Conservation (phyloP, 2,797 vertebrate genomes). For the Pipistrellus kuhlii region DNA sequence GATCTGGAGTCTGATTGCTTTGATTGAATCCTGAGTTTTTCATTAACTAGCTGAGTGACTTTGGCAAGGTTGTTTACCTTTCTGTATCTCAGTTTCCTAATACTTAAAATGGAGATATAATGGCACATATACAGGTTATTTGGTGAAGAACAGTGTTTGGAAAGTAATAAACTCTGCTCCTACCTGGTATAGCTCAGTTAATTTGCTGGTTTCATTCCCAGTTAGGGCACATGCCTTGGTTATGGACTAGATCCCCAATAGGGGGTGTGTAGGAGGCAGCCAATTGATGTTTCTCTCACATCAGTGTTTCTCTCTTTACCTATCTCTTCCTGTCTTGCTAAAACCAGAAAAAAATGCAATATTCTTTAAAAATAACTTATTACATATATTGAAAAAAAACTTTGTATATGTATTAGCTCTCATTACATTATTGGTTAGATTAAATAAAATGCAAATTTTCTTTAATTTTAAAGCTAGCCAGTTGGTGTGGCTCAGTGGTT, state of each 20-base stretch:
- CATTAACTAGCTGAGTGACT: not conserved
- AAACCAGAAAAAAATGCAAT: not conserved
- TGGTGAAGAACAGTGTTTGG: not conserved
- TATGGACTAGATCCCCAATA: not conserved
- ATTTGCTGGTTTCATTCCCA: not conserved
- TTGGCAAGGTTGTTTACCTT: not conserved
- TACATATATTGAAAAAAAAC: not conserved
- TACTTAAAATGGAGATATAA: slow-evolving; percentile 27
- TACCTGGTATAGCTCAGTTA: not conserved
- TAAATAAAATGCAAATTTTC: not conserved
- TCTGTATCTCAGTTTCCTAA: not conserved
- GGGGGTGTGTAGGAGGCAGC: not conserved
- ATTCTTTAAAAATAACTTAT: not conserved
- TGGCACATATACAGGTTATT: not conserved
- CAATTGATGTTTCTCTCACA: not conserved
- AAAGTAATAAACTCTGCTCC: not conserved
- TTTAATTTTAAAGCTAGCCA: slow-evolving; percentile 15
- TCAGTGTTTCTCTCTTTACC: not conserved
- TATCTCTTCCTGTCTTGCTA: not conserved
- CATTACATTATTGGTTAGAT: not conserved
- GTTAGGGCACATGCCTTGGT: not conserved
- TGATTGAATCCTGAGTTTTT: not conserved
- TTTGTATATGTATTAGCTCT: not conserved
- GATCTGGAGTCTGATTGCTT: not conserved
- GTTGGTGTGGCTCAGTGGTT: too few species aligned